phyloP scores from a whole-genome alignment of 2,113 vertebrate genomes.

The Dissostichus mawsoni region DNA sequence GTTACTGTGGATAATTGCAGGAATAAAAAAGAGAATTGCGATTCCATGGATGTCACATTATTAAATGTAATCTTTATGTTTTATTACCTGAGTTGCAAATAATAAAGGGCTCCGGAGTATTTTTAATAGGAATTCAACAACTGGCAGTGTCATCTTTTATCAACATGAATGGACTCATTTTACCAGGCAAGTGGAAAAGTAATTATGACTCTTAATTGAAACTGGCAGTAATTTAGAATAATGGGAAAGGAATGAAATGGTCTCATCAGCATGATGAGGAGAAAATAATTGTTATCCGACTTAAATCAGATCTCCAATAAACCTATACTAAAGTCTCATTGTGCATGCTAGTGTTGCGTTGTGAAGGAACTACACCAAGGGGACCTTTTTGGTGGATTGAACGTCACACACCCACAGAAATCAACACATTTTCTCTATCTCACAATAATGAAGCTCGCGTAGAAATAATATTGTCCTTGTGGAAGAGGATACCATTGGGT shows the following conservation, averaged over 20 bases:
- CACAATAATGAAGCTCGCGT: slow-evolving; percentile 19
- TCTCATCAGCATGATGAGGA: slow-evolving; percentile 50
- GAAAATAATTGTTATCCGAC: slow-evolving; percentile 55
- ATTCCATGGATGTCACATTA: slow-evolving; percentile 12
- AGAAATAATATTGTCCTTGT: slow-evolving; percentile 34
- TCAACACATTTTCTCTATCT: slow-evolving; percentile 19
- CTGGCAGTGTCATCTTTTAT: slow-evolving; percentile 73
- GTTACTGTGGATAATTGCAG: slow-evolving; percentile 4
- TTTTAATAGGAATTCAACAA: slow-evolving; percentile 64
- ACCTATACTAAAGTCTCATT: slow-evolving; percentile 23
- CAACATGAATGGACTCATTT: slow-evolving; percentile 62
- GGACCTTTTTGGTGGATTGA: slow-evolving; percentile 18
- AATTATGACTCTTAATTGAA: slow-evolving; percentile 78
- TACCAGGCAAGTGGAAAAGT: slow-evolving; percentile 65
- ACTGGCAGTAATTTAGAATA: slow-evolving; percentile 64
- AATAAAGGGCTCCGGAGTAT: slow-evolving; percentile 36
- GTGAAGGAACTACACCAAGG: slow-evolving; percentile 35
- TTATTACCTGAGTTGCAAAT: slow-evolving; percentile 35
- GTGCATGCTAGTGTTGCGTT: slow-evolving; percentile 37
- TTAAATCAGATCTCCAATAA: slow-evolving; percentile 49
- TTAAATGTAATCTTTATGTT: slow-evolving; percentile 39
- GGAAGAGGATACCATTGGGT: slow-evolving; percentile 26
- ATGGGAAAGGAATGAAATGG: slow-evolving; percentile 37
- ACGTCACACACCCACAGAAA: not conserved
- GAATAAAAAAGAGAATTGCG: slow-evolving; percentile 12